These are phyloP conservation scores for Camponotus fellah DNA, from an alignment of 2,888 invertebrate genomes.

Conservation along the genomic window DNA sequence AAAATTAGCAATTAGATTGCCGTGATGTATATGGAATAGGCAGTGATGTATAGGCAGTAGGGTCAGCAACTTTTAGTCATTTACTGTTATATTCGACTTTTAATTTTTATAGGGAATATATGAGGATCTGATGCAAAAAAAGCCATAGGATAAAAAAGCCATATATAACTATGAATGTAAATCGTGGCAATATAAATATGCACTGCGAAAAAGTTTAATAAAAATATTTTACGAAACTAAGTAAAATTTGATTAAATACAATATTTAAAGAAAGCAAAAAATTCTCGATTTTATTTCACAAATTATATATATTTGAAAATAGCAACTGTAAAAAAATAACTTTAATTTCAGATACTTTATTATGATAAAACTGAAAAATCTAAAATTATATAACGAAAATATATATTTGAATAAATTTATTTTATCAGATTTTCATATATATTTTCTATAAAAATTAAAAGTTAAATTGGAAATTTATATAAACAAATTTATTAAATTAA, in stretches of 20 bases:
- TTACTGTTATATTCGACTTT: not conserved
- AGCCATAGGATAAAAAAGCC: not conserved
- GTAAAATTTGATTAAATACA: not conserved
- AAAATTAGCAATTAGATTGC: constrained; percentile 37
- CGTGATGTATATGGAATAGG: not conserved
- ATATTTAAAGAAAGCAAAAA: not conserved
- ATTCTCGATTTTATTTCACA: not conserved
- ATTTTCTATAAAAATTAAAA: not conserved
- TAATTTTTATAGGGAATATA: not conserved
- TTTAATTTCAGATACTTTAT: not conserved
- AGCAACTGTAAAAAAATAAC: not conserved
- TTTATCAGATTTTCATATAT: constrained; percentile 1
- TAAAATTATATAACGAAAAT: not conserved
- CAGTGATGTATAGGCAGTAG: not conserved
- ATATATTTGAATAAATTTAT: not conserved
- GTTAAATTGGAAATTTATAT: not conserved
- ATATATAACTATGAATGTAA: not conserved
- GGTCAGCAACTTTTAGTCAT: constrained; percentile 22
- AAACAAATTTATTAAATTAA: not conserved
- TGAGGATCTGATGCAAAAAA: not conserved
- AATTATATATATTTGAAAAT: not conserved
- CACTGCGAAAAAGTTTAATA: not conserved
- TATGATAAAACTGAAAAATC: not conserved
- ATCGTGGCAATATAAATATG: not conserved
- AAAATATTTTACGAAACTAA: constrained; percentile 5